Evolutionary conservation across 2,888 invertebrate genomes (phyloP).

Genomic region (Lasius platythorax): DNA sequence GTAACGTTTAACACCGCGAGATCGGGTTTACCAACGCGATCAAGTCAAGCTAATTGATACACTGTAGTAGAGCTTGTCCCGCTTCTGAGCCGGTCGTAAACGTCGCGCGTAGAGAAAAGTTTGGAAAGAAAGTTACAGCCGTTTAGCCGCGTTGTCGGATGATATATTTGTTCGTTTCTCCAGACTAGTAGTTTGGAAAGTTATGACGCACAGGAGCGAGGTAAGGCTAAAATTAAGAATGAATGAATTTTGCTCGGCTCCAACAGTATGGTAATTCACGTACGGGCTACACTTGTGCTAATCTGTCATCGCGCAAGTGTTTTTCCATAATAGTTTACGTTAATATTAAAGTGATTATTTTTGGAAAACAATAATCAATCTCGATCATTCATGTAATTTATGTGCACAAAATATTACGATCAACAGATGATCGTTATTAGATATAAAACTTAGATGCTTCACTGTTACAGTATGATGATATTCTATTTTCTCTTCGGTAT

Average conservation of each 20-base stretch:
- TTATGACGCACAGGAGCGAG: slow-evolving; percentile 29
- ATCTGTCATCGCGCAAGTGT: slow-evolving; percentile 9
- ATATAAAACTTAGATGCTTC: slow-evolving; percentile 11
- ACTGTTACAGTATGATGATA: background rate
- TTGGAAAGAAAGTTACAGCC: slow-evolving; percentile 39
- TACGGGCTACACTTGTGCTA: background rate
- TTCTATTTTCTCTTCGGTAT: background rate
- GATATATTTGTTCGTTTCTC: slow-evolving; percentile 48
- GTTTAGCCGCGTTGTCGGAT: slow-evolving; percentile 38
- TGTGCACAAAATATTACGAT: background rate
- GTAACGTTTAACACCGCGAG: background rate
- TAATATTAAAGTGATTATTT: slow-evolving; percentile 2
- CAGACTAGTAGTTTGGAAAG: slow-evolving; percentile 30
- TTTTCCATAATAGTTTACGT: background rate
- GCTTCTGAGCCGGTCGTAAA: slow-evolving; percentile 32
- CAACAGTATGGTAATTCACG: slow-evolving; percentile 19
- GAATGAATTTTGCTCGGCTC: slow-evolving; percentile 27
- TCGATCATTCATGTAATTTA: background rate
- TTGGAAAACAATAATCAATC: background rate
- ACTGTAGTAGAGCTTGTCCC: background rate
- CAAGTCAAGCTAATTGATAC: slow-evolving; percentile 39
- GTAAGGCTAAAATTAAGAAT: slow-evolving; percentile 29
- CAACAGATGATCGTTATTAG: slow-evolving; percentile 3
- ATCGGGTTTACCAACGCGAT: slow-evolving; percentile 18
- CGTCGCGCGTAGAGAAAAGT: slow-evolving; percentile 39